These are phyloP conservation scores for Tholera decimalis DNA, from an alignment of 2,888 invertebrate species.

Conservation along the genomic window DNA sequence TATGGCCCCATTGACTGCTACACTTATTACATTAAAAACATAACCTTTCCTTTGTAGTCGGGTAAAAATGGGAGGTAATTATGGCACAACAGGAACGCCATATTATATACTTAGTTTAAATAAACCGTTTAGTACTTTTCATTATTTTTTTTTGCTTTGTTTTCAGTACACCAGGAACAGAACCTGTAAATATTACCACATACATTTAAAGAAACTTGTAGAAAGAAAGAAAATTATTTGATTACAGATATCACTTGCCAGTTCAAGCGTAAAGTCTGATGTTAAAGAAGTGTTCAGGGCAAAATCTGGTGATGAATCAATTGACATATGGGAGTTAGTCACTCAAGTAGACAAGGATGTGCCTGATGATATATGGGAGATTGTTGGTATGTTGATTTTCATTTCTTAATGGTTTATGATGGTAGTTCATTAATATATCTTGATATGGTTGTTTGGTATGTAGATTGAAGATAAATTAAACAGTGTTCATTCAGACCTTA, in stretches of 20 bases:
- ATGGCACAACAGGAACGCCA: too few species aligned
- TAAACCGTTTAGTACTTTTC: too few species aligned
- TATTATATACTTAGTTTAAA: too few species aligned
- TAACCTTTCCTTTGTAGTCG: too few species aligned
- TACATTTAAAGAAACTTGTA: not conserved
- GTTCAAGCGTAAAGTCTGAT: slow-evolving; percentile 68
- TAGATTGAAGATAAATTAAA: slow-evolving; percentile 13
- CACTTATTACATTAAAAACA: too few species aligned
- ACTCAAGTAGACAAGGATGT: slow-evolving; percentile 83
- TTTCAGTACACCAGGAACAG: too few species aligned
- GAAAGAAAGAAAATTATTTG: not conserved
- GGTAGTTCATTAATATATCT: not conserved
- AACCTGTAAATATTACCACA: too few species aligned
- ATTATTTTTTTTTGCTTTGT: too few species aligned
- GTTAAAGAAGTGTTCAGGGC: slow-evolving; percentile 75
- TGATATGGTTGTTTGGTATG: not conserved
- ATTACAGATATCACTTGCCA: slow-evolving; percentile 78
- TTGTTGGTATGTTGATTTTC: slow-evolving; percentile 77
- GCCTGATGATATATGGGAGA: slow-evolving; percentile 87
- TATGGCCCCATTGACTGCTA: too few species aligned
- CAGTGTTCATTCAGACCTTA: too few species aligned
- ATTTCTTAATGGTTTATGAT: not conserved
- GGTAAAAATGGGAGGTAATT: too few species aligned
- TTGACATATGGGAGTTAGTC: slow-evolving; percentile 87
- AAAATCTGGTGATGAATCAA: slow-evolving; percentile 63